These are phyloP conservation scores for Eospalax fontanierii DNA, from an alignment of 2,797 vertebrate genomes.

Conservation along the genomic window DNA sequence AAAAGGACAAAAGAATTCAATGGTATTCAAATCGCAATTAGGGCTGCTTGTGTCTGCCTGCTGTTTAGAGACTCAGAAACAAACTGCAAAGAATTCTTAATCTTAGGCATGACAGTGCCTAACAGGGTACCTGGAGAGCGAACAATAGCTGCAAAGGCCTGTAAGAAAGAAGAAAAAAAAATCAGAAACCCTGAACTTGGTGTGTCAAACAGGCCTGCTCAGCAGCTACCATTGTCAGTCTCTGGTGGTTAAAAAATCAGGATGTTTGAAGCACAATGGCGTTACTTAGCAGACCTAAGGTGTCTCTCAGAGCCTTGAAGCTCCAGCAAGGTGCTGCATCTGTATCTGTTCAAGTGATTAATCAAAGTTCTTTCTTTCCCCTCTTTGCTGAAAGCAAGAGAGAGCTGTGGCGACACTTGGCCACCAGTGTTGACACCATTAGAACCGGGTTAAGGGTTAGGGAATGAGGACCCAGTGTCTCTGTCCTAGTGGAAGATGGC, in stretches of 20 bases:
- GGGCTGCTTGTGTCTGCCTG: neutral
- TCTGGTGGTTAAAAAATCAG: no score
- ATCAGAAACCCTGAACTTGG: neutral
- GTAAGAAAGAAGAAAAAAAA: neutral
- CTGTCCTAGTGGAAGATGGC: neutral
- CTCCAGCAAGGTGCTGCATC: rapidly evolving
- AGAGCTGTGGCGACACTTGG: rapidly evolving
- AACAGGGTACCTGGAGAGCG: neutral
- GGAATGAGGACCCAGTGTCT: no score
- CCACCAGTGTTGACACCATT: neutral
- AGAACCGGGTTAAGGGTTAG: rapidly evolving
- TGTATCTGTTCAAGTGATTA: neutral
- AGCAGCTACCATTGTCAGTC: neutral
- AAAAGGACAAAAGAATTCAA: neutral
- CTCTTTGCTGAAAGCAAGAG: neutral
- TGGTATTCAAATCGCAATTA: slow-evolving; percentile 25
- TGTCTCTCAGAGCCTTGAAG: neutral
- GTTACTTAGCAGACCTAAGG: rapidly evolving
- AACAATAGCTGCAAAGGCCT: neutral
- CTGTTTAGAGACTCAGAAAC: slow-evolving; percentile 15
- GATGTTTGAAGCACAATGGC: rapidly evolving
- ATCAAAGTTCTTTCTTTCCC: neutral
- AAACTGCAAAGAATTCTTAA: slow-evolving; percentile 9
- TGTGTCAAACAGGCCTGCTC: neutral
- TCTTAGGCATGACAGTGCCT: neutral